Evolutionary conservation across 2,113 vertebrate species (phyloP), one percentile per base, ranked within the genome.

Genomic region (Hyperoodon ampullatus): DNA sequence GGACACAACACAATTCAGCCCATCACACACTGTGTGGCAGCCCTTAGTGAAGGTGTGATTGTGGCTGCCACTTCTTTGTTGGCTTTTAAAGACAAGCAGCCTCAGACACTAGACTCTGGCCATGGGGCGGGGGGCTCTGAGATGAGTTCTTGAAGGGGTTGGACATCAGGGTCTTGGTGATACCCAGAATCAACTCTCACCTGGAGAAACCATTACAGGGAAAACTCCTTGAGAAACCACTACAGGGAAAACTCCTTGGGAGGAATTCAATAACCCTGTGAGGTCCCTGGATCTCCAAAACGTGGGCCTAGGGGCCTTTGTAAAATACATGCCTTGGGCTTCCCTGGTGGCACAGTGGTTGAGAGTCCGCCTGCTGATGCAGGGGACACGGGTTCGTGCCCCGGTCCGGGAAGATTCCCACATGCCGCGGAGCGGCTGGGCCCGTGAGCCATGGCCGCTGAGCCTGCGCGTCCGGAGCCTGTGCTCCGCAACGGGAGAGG

Each of bases 111-210:
- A n/a, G n/a, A 30, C 33, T 75, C 86, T 44, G 61, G n/a, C 60
- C 21, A 10, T 7, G 26, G 26, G 15, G 8, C 8, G 4, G 4
- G n/a, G 14, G 6, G 0, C 8, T 8, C 33, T 28, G 21, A 42
- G 61, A n/a, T 28, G n/a, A 70, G 63, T 77, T 39, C 30, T 35
- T 6, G 0, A 84, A 70, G 60, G 24, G 1, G 16, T 50, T 61
- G 60, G 50, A 75, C 30, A 2, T 65, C 53, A 80, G 30, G 53
- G 78, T 93, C 33, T 61, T 35, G 18, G 74, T 2, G 1, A 80
- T 53, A 24, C 16, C 2, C 30, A 63, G 47, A 80, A 74, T 47
- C 5, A 47, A 47, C 44, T 58, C 26, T 85, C 35, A 58, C 14
- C 5, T 8, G 33, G 42, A n/a, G 61, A 24, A 84, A 53, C 15